Conservation (phyloP, 2,113 vertebrate genomes). For the Phainopepla nitens region DNA sequence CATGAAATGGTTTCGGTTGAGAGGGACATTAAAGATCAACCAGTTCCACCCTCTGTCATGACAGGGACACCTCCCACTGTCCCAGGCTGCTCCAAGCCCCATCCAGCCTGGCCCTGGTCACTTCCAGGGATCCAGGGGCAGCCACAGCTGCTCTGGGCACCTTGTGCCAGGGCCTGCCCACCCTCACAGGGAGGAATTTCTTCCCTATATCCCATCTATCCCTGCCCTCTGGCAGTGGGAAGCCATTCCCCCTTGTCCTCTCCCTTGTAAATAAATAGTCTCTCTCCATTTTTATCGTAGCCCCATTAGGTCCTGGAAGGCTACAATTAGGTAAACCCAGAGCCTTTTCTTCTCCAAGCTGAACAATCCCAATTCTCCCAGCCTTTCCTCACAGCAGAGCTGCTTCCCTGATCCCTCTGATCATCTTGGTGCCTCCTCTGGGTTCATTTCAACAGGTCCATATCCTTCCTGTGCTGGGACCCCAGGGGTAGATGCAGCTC, state of each 20-base stretch:
- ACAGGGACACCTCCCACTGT: not conserved
- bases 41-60: not conserved
- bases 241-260: not conserved
- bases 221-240: not conserved
- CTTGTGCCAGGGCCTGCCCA: not conserved
- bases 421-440: not conserved
- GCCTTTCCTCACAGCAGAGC: not conserved
- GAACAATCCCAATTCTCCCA: not conserved
- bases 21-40: not conserved
- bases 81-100: not conserved
- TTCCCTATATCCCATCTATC: rapidly evolving
- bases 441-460: not conserved
- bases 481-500: not conserved
- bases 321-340: not conserved
- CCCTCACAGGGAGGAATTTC: not conserved
- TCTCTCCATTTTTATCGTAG: not conserved
- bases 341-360: not conserved
- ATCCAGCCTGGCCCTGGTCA: rapidly evolving
- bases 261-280: not conserved
- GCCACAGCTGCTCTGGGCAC: not conserved
- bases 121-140: not conserved
- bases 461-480: too few relatives aligned
- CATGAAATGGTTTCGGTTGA: not conserved
- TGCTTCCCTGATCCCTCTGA: not conserved
- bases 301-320: not conserved